Conservation (phyloP, 2,888 invertebrate genomes). For the Heliconius ismenius region DNA sequence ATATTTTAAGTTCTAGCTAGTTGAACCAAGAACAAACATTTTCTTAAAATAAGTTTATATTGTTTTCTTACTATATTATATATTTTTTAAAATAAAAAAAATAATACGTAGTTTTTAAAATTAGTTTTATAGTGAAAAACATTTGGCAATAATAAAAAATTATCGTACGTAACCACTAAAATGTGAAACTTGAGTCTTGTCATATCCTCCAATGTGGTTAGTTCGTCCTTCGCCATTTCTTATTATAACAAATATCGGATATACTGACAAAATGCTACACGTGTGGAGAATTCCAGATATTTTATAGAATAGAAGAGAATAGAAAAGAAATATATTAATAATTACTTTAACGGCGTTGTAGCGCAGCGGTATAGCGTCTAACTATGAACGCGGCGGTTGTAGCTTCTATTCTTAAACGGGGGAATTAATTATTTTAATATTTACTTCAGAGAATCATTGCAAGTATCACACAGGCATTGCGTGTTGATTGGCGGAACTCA, state of each 20-base stretch:
- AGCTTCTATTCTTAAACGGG: neutral
- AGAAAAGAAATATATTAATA: no score
- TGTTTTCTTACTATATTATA: no score
- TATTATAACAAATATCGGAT: constrained; percentile 20
- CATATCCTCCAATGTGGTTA: constrained; percentile 5
- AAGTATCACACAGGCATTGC: no score
- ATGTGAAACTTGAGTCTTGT: constrained; percentile 8
- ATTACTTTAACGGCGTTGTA: neutral
- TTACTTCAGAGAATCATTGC: no score
- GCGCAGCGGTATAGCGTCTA: neutral
- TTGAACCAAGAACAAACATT: no score
- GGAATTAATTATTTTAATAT: neutral
- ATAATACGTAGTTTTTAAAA: neutral
- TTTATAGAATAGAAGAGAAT: no score
- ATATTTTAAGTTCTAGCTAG: no score
- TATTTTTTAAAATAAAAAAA: neutral
- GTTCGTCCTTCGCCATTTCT: constrained; percentile 20
- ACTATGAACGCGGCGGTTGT: neutral
- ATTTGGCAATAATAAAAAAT: constrained; percentile 2
- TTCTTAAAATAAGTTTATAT: no score
- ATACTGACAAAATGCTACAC: constrained; percentile 12
- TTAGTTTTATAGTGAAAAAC: neutral
- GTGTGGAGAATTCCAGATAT: neutral
- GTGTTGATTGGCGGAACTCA: no score
- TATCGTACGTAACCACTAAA: constrained; percentile 19